phyloP scores from a whole-genome alignment of 2,113 vertebrate species.

The Coracopsis vasa region DNA sequence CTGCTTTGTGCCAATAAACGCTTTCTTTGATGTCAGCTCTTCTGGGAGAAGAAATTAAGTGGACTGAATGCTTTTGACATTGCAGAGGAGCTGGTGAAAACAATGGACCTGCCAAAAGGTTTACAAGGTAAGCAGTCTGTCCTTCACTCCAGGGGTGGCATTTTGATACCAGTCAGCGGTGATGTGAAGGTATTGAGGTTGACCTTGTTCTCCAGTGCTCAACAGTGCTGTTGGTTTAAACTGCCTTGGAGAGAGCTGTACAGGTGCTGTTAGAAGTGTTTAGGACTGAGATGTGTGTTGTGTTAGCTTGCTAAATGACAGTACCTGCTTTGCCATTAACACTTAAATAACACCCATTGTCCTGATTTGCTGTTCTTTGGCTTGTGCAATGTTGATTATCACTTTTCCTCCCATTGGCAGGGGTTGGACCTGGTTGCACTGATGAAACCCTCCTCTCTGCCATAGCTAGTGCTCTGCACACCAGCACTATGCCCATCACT shows the following conservation, averaged over 20 bases:
- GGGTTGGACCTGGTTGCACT: conserved; percentile 94
- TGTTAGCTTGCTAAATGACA: not conserved
- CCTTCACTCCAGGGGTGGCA: not conserved
- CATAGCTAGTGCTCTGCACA: conserved; percentile 96
- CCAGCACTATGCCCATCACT: conserved; percentile 94
- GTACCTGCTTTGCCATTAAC: not conserved
- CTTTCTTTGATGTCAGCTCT: conserved; percentile 79
- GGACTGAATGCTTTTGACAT: conserved; percentile 97
- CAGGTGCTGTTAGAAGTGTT: not conserved
- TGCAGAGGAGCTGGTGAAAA: conserved; percentile 95
- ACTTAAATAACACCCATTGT: not conserved
- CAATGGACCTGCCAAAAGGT: conserved; percentile 97
- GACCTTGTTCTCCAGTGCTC: not conserved
- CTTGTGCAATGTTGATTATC: not conserved
- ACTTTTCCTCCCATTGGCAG: conserved; percentile 49
- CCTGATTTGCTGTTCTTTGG: not conserved
- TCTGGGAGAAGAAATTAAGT: conserved; percentile 98
- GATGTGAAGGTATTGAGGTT: not conserved
- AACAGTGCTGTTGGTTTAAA: not conserved
- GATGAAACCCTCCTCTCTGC: conserved; percentile 96
- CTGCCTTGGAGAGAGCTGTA: not conserved
- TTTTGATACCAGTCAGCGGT: not conserved
- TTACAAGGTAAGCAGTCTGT: conserved; percentile 83
- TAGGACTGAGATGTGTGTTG: not conserved
- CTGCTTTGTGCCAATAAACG: not conserved